Base-by-base conservation (phyloP, 2,888 invertebrate species). In the Rotaria magnacalcarata region DNA sequence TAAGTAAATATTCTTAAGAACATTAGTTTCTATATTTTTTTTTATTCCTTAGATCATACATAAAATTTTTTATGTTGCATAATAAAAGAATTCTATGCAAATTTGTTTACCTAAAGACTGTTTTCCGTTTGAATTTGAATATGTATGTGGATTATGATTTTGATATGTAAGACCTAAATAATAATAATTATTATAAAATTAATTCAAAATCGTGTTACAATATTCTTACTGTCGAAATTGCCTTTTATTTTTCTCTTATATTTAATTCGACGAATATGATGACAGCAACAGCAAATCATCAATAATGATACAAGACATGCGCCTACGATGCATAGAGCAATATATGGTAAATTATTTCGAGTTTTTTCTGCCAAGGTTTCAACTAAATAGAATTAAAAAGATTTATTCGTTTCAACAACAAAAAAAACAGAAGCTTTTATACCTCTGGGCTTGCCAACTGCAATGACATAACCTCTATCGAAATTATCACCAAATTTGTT, bases 251-350 rank as follows among this genome's bases (percentile, higher is more conserved):
- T 80, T 47, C 80, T 7, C n/a, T 34, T 27, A 16, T 67, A 67
- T 6, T 34, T 27, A 1, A 14, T 34, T 67, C 67, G 67, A 67
- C 67, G 67, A 16, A 67, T 67, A 4, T 67, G 67, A 67, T 67
- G 67, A n/a, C 80, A 80, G 47, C 80, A 80, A 80, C 75, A 80
- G 47, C 80, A 80, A n/a, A 80, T n/a, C 24, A 80, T 80, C 24
- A 80, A 47, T 47, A 80, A n/a, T 2, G 80, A 43, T n/a, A 80
- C 8, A 11, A 80, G 47, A 47, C 80, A 80, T 14, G n/a, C 47
- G 47, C 80, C 80, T 21, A 80, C 47, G 47, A 80, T 14, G 47
- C 43, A 43, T 10, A 80, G 11, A 5, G 80, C 47, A 14, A 80
- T 80, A 11, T 47, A 80, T 16, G 80, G 80, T n/a, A 47, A 47